Base-by-base conservation (phyloP, 2,888 invertebrate species). In the Augochlorella aurata region DNA sequence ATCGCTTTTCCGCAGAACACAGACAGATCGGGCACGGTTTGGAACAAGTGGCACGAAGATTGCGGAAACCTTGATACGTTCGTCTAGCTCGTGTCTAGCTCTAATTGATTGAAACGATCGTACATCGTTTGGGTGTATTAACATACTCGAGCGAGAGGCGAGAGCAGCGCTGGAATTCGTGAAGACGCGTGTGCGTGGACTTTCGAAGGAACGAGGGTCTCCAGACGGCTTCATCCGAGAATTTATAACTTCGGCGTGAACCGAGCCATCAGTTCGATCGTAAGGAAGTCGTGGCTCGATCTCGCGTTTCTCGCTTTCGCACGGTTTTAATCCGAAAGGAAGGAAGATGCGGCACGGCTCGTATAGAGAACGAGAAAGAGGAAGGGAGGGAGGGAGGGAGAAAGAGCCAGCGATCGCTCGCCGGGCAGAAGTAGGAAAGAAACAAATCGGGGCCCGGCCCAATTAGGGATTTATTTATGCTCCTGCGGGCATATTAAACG, bases 391-490 rank as follows among this genome's bases (percentile, higher is more conserved):
- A 14, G 12, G 47, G 14, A 24, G 72, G 38, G 38, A 38, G 38
- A 38, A 38, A 38, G 38, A 38, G 38, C 5, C 38, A 38, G 38
- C 38, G 38, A 38, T 38, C 38, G 38, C 5, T 38, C 38, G 38
- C 38, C 38, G 38, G 38, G 38, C 38, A 38, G 75, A 72, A 73
- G 78, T 67, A 67, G 80, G 77, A 52, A 71, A 86, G 84, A 83
- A 89, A 89, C 81, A 88, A 90, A 89, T 90, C 90, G 61, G 86
- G 83, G 68, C 68, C 81, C 77, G 84, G 84, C 74, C 89, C 89
- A 89, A 89, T 89, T 89, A 89, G 83, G 90, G 79, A 83, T 88
- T 89, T 89, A 89, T 90, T 90, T 90, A 90, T 88, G 86, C 79
- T 78, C 67, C 82, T 77, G 79, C 74, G 77, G 81, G 82, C 84